A percentile compares a stretch with the other conserved stretches of the same genome.
phyloP scores from a whole-genome alignment of 1,140 invertebrate genomes.

The Liolophura sinensis region DNA sequence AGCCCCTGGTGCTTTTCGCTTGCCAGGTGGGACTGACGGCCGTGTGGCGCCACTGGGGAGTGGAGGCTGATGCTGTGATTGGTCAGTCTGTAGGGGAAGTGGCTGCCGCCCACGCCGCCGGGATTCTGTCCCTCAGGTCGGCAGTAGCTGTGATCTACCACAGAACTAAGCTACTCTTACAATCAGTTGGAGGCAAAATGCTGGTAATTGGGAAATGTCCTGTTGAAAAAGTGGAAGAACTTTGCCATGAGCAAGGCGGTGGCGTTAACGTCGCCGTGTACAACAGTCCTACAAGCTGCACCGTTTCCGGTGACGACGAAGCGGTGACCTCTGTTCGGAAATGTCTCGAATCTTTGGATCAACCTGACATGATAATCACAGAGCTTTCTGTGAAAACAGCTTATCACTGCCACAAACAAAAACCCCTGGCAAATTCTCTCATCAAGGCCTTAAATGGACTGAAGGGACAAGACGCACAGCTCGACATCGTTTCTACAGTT shows the following conservation, averaged over 20 bases:
- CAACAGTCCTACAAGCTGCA: constrained; percentile 32
- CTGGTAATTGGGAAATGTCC: constrained; percentile 26
- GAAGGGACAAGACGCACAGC: neutral
- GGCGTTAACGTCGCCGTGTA: constrained; percentile 32
- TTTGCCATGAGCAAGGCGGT: constrained; percentile 12
- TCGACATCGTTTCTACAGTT: constrained; percentile 24
- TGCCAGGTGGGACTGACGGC: constrained; percentile 35
- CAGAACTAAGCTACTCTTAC: constrained; percentile 23
- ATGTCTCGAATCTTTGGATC: neutral
- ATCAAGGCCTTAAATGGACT: constrained; percentile 4
- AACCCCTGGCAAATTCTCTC: constrained; percentile 12
- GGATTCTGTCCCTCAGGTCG: constrained; percentile 24
- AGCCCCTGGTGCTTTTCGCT: constrained; percentile 38
- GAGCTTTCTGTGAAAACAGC: constrained; percentile 26
- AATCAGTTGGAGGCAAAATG: constrained; percentile 33
- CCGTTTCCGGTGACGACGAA: constrained; percentile 32
- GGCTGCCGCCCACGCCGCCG: constrained; percentile 34
- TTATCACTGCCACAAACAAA: constrained; percentile 32
- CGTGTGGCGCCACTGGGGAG: constrained; percentile 32
- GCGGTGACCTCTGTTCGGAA: constrained; percentile 15
- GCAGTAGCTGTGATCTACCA: constrained; percentile 38
- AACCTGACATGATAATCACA: constrained; percentile 13
- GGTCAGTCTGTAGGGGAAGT: constrained; percentile 48
- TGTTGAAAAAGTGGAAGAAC: constrained; percentile 16
- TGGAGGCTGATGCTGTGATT: constrained; percentile 33